A percentile compares a stretch with the other conserved stretches of the same genome.
Conservation (phyloP, 1,140 invertebrate genomes). For the Cyclina sinensis region DNA sequence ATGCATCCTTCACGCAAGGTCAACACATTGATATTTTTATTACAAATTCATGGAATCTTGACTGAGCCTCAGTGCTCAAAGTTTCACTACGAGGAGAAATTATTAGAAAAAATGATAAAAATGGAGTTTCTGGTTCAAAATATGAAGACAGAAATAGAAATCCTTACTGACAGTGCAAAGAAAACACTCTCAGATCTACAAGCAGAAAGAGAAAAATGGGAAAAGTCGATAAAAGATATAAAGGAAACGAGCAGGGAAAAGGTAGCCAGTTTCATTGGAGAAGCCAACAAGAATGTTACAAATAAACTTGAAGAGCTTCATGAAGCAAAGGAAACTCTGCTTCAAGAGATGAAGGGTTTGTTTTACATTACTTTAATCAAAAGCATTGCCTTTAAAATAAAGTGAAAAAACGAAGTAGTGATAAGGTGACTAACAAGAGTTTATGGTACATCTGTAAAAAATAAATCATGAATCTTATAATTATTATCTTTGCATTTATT, state of each 20-base stretch:
- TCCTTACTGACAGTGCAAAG: background rate
- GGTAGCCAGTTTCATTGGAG: background rate
- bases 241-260: background rate
- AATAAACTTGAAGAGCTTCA: background rate
- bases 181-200: background rate
- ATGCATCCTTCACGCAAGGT: too few relatives aligned
- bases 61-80: conserved; percentile 2
- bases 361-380: too few relatives aligned
- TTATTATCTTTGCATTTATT: too few relatives aligned
- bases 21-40: too few relatives aligned
- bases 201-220: background rate
- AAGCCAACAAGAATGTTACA: background rate
- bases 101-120: conserved; percentile 6
- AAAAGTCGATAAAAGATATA: background rate
- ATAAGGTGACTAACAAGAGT: too few relatives aligned
- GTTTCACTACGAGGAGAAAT: conserved; percentile 10
- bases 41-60: too few relatives aligned
- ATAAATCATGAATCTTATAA: too few relatives aligned
- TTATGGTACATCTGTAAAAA: too few relatives aligned
- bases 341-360: too few relatives aligned
- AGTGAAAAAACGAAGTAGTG: too few relatives aligned
- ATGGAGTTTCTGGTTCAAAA: background rate
- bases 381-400: too few relatives aligned
- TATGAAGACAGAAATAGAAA: background rate
- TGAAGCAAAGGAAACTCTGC: background rate